A percentile compares a stretch with the other conserved stretches of the same genome.
Conservation (phyloP, 2,888 invertebrate genomes). For the Cheilosia grossa region DNA sequence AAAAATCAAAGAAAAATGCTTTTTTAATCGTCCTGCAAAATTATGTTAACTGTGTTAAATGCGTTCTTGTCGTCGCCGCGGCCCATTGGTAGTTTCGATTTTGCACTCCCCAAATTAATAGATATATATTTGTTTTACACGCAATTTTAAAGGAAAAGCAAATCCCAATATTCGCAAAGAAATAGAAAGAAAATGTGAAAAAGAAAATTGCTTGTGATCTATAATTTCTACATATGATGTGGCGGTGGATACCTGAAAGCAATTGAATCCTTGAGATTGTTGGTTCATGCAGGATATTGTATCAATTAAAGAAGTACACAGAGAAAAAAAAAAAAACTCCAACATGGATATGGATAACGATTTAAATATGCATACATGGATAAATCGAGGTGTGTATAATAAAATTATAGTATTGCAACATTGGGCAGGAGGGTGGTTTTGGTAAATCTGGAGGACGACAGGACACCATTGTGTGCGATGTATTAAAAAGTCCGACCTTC, state of each 20-base stretch:
- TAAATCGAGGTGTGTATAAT: slow-evolving; percentile 73
- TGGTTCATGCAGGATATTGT: slow-evolving; percentile 58
- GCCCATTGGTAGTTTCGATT: slow-evolving; percentile 63
- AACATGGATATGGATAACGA: slow-evolving; percentile 72
- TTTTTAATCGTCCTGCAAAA: slow-evolving; percentile 42
- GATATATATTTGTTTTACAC: slow-evolving; percentile 1
- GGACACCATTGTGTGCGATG: slow-evolving; percentile 68
- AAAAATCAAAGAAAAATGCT: slow-evolving; percentile 24
- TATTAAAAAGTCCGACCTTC: slow-evolving; percentile 78
- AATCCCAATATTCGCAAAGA: slow-evolving; percentile 10
- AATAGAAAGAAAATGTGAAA: slow-evolving; percentile 29
- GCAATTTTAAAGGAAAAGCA: background rate
- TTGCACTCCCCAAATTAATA: slow-evolving; percentile 13
- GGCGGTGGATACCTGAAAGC: slow-evolving; percentile 63
- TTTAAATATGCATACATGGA: slow-evolving; percentile 73
- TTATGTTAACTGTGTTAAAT: slow-evolving; percentile 57
- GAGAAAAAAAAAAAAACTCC: slow-evolving; percentile 31
- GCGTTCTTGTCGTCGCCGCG: slow-evolving; percentile 32
- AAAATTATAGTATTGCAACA: slow-evolving; percentile 55
- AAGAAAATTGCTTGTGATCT: slow-evolving; percentile 42
- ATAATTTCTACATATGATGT: slow-evolving; percentile 42
- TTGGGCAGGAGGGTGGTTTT: slow-evolving; percentile 6
- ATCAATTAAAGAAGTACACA: slow-evolving; percentile 61
- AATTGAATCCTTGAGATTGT: slow-evolving; percentile 55
- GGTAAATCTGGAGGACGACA: slow-evolving; percentile 60